Base-by-base conservation (phyloP, 2,888 invertebrate species). In the Resseliella maxima region DNA sequence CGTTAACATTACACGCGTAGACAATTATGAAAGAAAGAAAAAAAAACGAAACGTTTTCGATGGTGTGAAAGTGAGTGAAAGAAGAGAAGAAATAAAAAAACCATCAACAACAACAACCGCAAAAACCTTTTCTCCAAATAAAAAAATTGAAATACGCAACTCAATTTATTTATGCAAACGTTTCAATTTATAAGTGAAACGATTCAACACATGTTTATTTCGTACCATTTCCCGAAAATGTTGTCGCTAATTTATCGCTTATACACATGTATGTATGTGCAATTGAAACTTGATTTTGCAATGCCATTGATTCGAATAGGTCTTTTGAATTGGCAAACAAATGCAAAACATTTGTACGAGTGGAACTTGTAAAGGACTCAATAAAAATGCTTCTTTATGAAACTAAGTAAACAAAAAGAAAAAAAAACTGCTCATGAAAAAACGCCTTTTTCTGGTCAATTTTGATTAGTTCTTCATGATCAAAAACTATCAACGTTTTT, bases 101-200 rank as follows among this genome's bases (percentile, higher is more conserved):
- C 18, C 15, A 50, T 1, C 2, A 50, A 18, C 31, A 72, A 72
- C 6, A 72, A 72, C 3, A 72, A 72, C 72, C 72, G 72, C 72
- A 72, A 72, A 50, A 3, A 50, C 59, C 72, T 31, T 72, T 72
- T 72, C 15, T 10, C 72, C 15, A 21, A 18, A 12, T 18, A 59
- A 27, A 24, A 27, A 59, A 59, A 59, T 3, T 3, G 24, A 59
- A 72, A 72, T 72, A 31, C 72, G 31, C 72, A 72, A 72, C 72
- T 72, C 35, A 72, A 72, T 72, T 72, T 72, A 72, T 35, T 31
- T 72, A 72, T 72, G 72, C 27, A 72, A 72, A 72, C 72, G 72
- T 72, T 72, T 72, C 72, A 72, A 31, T 72, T 72, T 35, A n/a
- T n/a, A 27, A 72, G 15, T 72, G 8, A 72, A 72, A 72, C 27